Evolutionary conservation across 2,113 vertebrate species (phyloP).

Genomic region (Xiphophorus maculatus): DNA sequence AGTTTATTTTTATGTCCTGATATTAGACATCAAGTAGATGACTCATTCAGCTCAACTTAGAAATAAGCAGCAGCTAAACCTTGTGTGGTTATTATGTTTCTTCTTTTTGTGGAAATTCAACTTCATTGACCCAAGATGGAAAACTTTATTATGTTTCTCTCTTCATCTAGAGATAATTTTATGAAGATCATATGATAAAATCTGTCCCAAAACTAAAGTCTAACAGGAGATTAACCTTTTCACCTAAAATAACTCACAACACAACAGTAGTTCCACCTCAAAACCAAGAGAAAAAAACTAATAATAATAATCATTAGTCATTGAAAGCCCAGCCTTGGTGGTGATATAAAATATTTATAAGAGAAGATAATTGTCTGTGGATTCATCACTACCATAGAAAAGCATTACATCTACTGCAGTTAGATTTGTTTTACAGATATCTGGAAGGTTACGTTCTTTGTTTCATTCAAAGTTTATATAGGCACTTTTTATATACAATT

Average conservation of each 20-base stretch:
- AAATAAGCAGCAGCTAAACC: background rate
- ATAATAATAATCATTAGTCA: too few species aligned
- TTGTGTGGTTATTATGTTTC: background rate
- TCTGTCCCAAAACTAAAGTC: background rate
- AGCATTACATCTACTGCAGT: too few species aligned
- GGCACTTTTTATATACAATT: background rate
- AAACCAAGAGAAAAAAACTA: too few species aligned
- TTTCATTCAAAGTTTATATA: background rate
- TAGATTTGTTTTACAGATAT: background rate
- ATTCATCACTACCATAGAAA: background rate
- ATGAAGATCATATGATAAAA: background rate
- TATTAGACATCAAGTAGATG: background rate
- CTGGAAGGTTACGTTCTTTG: background rate
- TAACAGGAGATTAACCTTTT: background rate
- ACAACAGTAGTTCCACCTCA: background rate
- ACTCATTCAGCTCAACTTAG: background rate
- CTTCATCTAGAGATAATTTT: background rate
- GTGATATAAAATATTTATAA: background rate
- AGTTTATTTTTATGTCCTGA: background rate
- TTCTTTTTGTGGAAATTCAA: background rate
- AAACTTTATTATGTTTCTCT: too few species aligned
- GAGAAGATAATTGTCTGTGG: background rate
- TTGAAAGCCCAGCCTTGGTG: background rate
- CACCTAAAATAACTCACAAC: background rate
- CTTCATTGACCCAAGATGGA: background rate